Evolutionary conservation across 2,113 vertebrate species (phyloP).

Genomic region (Oenanthe oenanthe): DNA sequence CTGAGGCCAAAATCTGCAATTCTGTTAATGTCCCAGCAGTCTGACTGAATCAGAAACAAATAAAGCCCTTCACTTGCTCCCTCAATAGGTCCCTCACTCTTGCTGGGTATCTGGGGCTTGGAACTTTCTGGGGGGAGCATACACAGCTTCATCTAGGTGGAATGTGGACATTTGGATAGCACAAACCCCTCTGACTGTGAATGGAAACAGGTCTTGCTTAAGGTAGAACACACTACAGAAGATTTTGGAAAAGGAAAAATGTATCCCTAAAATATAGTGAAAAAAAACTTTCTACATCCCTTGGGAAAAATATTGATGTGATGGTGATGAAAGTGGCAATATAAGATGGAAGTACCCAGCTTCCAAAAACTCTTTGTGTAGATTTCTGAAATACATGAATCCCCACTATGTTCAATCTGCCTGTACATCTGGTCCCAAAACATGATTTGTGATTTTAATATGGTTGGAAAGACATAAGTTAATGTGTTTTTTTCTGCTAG

Average conservation of each 20-base stretch:
- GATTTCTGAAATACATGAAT: slow-evolving; percentile 3
- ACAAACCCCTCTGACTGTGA: not conserved
- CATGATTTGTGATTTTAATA: slow-evolving; percentile 53
- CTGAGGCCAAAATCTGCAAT: not conserved
- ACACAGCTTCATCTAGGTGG: not conserved
- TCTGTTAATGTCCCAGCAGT: not conserved
- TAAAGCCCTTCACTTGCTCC: not conserved
- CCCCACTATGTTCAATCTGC: slow-evolving; percentile 3
- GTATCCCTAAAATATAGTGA: not conserved
- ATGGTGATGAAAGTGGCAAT: not conserved
- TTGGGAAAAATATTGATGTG: not conserved
- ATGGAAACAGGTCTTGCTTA: not conserved
- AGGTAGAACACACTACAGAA: not conserved
- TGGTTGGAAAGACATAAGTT: not conserved
- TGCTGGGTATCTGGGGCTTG: not conserved
- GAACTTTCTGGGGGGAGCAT: not conserved
- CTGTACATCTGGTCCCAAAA: slow-evolving; percentile 23
- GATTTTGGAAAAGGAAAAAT: not conserved
- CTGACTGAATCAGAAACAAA: not conserved
- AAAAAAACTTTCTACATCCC: not conserved
- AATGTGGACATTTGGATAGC: not conserved
- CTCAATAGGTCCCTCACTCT: not conserved
- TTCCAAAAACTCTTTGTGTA: not conserved
- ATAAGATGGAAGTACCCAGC: not conserved
- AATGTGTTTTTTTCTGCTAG: slow-evolving; percentile 40